Conservation (phyloP, 2,797 vertebrate species). For the Vireo griseus region DNA sequence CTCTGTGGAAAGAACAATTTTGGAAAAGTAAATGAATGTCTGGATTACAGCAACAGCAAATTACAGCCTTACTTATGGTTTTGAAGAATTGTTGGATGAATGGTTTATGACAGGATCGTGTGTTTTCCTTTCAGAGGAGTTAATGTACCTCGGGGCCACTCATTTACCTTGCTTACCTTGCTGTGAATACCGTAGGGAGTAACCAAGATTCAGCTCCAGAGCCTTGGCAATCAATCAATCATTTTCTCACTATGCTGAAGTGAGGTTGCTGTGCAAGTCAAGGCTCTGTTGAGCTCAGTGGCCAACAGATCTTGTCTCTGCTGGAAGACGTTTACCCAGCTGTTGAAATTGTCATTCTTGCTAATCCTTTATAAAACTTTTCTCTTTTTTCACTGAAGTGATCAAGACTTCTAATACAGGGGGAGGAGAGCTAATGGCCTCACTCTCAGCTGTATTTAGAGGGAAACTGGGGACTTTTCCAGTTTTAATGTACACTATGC, state of each 20-base stretch:
- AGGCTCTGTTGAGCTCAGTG: neutral
- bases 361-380: neutral
- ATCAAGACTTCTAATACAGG: neutral
- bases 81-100: neutral
- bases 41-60: neutral
- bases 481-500: neutral
- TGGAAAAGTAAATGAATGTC: neutral
- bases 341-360: neutral
- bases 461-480: neutral
- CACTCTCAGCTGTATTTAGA: neutral
- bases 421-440: no score
- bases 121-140: neutral
- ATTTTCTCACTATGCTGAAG: neutral
- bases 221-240: neutral
- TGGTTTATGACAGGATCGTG: neutral
- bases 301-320: neutral
- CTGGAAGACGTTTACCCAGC: neutral
- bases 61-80: neutral
- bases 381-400: neutral
- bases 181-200: neutral
- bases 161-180: neutral
- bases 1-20: neutral
- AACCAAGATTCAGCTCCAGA: neutral
- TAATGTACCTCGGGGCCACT: neutral
- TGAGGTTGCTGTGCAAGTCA: neutral